These are phyloP conservation scores for Pelvicachromis taeniatus DNA, from an alignment of 2,113 vertebrate genomes.

Conservation along the genomic window DNA sequence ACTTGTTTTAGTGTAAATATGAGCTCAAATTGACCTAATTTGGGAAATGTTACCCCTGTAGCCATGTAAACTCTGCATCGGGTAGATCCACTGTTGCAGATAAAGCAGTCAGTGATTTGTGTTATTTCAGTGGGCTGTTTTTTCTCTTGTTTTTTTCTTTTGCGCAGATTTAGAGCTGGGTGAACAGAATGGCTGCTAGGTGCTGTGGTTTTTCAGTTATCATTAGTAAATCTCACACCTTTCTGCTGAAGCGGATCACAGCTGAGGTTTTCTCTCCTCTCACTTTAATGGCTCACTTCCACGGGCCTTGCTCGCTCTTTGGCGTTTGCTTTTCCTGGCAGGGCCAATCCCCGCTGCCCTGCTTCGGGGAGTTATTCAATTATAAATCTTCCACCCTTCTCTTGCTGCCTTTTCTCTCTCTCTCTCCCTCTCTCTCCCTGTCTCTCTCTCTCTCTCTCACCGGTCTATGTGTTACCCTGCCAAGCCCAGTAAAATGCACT, in stretches of 20 bases:
- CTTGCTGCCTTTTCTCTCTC: neutral
- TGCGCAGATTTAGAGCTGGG: neutral
- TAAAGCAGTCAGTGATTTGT: neutral
- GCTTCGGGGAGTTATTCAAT: conserved; percentile 70
- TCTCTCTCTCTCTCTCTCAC: conserved; percentile 25
- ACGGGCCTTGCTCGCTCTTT: conserved; percentile 41
- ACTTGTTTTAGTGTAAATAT: neutral
- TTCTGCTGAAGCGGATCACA: conserved; percentile 39
- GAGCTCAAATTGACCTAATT: neutral
- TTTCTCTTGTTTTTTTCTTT: neutral
- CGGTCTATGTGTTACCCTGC: conserved; percentile 36
- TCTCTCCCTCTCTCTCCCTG: neutral
- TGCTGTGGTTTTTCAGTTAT: conserved; percentile 53
- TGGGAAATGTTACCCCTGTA: neutral
- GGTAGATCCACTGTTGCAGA: neutral
- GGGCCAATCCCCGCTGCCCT: conserved; percentile 49
- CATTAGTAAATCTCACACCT: conserved; percentile 55
- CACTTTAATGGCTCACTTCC: conserved; percentile 60
- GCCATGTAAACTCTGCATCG: neutral
- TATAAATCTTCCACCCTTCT: conserved; percentile 67
- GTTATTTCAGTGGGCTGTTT: neutral
- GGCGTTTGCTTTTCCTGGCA: conserved; percentile 69
- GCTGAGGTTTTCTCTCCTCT: conserved; percentile 40
- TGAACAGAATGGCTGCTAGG: neutral
- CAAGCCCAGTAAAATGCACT: conserved; percentile 62